A percentile compares a stretch with the other conserved stretches of the same genome.
These are phyloP conservation scores for Spodoptera frugiperda DNA, from an alignment of 1,140 invertebrate genomes.

Conservation along the genomic window DNA sequence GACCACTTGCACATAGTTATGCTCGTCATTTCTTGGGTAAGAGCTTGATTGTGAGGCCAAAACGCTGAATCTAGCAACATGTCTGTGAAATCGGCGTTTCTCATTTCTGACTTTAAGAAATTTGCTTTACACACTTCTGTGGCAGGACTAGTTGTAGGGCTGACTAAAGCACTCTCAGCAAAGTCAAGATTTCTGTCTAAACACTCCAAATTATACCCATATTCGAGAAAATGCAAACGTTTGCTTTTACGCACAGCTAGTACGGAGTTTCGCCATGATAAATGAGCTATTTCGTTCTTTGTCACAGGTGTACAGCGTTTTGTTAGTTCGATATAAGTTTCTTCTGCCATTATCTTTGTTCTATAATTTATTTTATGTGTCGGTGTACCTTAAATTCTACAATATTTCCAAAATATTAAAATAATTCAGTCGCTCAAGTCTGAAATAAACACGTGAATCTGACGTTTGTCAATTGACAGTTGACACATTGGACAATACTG, in stretches of 20 bases:
- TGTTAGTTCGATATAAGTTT: conserved; percentile 63
- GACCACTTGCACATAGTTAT: conserved; percentile 65
- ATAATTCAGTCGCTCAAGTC: no score
- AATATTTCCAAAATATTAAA: no score
- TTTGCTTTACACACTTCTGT: conserved; percentile 58
- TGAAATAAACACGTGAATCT: no score
- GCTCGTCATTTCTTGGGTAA: conserved; percentile 64
- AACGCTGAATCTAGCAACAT: conserved; percentile 69
- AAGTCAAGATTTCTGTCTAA: conserved; percentile 72
- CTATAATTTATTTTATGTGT: no score
- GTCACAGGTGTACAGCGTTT: conserved; percentile 59
- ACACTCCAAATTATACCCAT: conserved; percentile 65
- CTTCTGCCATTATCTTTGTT: conserved; percentile 21
- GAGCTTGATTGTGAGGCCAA: conserved; percentile 68
- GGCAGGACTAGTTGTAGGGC: conserved; percentile 63
- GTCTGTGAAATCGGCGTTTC: conserved; percentile 68
- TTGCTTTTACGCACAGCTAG: conserved; percentile 62
- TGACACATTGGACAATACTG: no score
- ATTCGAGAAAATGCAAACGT: conserved; percentile 67
- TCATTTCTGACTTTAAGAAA: conserved; percentile 57
- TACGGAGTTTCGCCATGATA: conserved; percentile 64
- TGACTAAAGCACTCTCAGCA: conserved; percentile 55
- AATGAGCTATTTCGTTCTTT: conserved; percentile 64
- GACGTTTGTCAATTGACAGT: no score
- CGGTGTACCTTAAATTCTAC: no score